A percentile compares a stretch with the other conserved stretches of the same genome.
Conservation (phyloP, 2,113 vertebrate species). For the Epinephelus lanceolatus region DNA sequence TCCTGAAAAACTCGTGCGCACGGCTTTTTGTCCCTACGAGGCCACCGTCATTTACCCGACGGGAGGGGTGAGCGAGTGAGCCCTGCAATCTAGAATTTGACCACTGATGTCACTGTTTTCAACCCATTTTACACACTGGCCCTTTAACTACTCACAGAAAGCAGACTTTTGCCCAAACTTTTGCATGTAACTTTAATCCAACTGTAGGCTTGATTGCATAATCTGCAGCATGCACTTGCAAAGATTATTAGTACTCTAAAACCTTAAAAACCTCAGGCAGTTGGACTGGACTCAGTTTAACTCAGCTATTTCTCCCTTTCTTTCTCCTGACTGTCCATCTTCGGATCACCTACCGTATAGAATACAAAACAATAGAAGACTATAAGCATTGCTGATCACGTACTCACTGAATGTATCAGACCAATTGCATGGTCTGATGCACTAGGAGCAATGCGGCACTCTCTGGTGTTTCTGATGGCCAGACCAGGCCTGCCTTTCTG, state of each 20-base stretch:
- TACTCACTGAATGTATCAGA: not conserved
- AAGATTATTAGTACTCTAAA: not conserved
- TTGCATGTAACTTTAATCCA: not conserved
- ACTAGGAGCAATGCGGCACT: not conserved
- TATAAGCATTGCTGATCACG: not conserved
- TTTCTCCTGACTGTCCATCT: not conserved
- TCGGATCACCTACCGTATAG: not conserved
- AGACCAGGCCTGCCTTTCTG: not conserved
- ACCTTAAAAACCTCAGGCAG: not conserved
- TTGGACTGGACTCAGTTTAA: not conserved
- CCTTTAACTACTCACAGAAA: too few relatives aligned
- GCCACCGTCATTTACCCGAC: too few relatives aligned
- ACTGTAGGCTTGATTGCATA: not conserved
- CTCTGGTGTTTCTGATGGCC: not conserved
- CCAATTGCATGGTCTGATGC: not conserved
- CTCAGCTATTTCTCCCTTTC: not conserved
- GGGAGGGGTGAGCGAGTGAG: too few relatives aligned
- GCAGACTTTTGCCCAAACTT: too few relatives aligned
- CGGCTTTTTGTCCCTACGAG: too few relatives aligned
- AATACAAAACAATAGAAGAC: not conserved
- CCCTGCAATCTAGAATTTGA: too few relatives aligned
- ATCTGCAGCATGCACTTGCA: not conserved
- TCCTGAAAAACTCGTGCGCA: too few relatives aligned
- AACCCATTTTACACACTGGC: too few relatives aligned
- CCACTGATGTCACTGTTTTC: too few relatives aligned